Evolutionary conservation across 2,888 invertebrate genomes (phyloP), one percentile per base, ranked within the genome.

Genomic region (Papilio demoleus): DNA sequence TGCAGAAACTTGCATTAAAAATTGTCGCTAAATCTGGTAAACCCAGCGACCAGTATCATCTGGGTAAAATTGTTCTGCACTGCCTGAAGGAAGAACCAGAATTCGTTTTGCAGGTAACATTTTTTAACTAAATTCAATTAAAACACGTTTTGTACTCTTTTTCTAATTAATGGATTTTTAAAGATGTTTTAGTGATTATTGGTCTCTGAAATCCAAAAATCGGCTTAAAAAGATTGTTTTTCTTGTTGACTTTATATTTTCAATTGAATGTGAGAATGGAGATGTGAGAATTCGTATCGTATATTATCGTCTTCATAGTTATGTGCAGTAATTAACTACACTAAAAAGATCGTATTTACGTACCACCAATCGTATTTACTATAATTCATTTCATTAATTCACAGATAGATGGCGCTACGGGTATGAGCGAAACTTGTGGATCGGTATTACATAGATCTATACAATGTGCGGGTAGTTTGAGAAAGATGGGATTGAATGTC

Each of bases 401-500:
- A 5, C 38, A 84, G 85, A 85, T 87, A 14, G 85, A 88, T 69
- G 84, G 82, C 19, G 76, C 73, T 1, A 87, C 86, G 1, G 86
- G 79, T 0, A 76, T 83, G 72, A 77, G 79, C 9, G 87, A 90
- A 70, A 90, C 88, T 0, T 88, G 84, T 71, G 78, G 71, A 1
- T 80, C 83, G 17, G 76, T 86, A 0, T 73, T 90, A 14, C 69
- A 75, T 63, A 79, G 87, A 61, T 81, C 86, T 1, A 77, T 88
- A 1, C 75, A 82, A 65, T 83, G 88, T 60, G 93, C 93, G 0
- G 75, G 82, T 17, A 75, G 79, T 24, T 76, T 93, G 62, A 78
- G 70, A 59, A 82, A 79, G 17, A 69, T 85, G 45, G 93, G 91
- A 5, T 64, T 93, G 2, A 71, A 79, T 58, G 68, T 72, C 2